Base-by-base conservation (phyloP, 2,888 invertebrate species). In the Exephanes ischioxanthus region DNA sequence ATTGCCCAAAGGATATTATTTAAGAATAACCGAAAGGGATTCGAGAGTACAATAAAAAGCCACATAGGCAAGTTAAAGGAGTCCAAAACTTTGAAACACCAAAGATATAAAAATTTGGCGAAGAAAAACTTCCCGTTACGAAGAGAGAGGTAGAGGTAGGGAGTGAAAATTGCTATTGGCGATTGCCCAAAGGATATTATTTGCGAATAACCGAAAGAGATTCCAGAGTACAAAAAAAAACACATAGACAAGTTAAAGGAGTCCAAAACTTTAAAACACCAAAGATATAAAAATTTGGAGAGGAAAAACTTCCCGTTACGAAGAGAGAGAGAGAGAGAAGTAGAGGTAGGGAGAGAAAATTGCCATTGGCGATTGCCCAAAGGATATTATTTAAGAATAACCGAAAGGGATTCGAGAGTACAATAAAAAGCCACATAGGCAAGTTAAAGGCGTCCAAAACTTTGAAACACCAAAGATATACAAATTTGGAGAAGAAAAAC, bases 401-500 rank as follows among this genome's bases (percentile, higher is more conserved):
- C 11, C 11, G 9, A 41, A 41, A 41, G 41, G 3, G 41, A 41
- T 41, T 41, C 9, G 11, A 11, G 41, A 33, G 33, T 33, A 33
- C 33, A 33, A 33, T 2, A 33, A 33, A 1, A 33, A 33, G 6
- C 33, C 33, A 6, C 41, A 41, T 41, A 41, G 14, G 45, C 3
- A 45, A 45, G 14, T 9, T 3, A 14, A 45, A 45, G 45, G 11
- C 14, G 45, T 45, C 14, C 14, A 14, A 22, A 7, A 55, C 6
- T 55, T 55, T 55, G n/a, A 19, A 22, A 7, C 19, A 9, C 3
- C 19, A 55, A 9, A 55, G 9, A 11, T 22, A 22, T 58, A 14
- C 0, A 58, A 58, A 26, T 67, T 55, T 16, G 30, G 51, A 37
- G 67, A 61, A 63, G 55, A 58, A 73, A 81, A 14, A 30, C 9